phyloP scores from a whole-genome alignment of 2,797 vertebrate species.

The Taeniopygia guttata region DNA sequence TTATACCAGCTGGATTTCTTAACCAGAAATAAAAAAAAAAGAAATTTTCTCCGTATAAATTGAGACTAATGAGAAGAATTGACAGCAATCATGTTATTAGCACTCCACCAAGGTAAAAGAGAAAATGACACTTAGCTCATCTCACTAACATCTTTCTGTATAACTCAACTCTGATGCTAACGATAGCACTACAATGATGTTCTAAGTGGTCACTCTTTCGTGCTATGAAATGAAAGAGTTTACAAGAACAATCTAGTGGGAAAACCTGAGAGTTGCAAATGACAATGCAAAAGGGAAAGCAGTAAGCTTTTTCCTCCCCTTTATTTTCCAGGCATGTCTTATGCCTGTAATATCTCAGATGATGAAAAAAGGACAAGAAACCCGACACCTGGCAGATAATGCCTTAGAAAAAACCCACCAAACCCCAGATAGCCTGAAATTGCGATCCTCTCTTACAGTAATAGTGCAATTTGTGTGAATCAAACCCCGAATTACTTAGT shows the following conservation, averaged over 20 bases:
- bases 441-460: conserved; percentile 58
- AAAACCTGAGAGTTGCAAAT: conserved; percentile 71
- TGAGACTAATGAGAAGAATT: conserved; percentile 42
- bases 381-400: conserved; percentile 56
- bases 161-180: conserved; percentile 58
- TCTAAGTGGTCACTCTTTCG: conserved; percentile 60
- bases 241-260: conserved; percentile 63
- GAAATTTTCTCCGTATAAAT: neutral
- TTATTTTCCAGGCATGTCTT: conserved; percentile 63
- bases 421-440: conserved; percentile 52
- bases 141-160: conserved; percentile 34
- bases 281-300: conserved; percentile 59
- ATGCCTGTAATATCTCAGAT: conserved; percentile 61
- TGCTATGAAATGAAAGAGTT: conserved; percentile 53
- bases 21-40: neutral
- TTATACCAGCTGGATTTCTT: neutral
- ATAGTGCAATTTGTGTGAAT: conserved; percentile 67
- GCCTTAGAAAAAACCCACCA: neutral
- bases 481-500: conserved; percentile 69
- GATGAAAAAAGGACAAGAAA: conserved; percentile 61
- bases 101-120: conserved; percentile 32
- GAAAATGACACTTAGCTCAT: conserved; percentile 47
- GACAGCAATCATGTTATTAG: conserved; percentile 61
- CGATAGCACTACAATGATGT: neutral
- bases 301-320: neutral